Conservation (phyloP, 2,888 invertebrate genomes). For the Macrosiphum euphorbiae region DNA sequence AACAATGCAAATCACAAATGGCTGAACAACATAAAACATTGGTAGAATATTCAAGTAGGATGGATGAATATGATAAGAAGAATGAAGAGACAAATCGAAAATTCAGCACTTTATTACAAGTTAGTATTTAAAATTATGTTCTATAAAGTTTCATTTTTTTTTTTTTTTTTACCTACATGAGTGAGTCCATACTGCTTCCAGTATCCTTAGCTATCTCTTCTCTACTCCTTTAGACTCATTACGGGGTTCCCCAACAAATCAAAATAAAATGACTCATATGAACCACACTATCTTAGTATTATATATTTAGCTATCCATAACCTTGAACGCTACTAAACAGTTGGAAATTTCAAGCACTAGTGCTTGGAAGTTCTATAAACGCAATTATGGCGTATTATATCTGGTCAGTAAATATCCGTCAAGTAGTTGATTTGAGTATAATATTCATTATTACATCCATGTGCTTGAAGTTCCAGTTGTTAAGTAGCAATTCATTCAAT, state of each 20-base stretch:
- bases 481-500: background rate
- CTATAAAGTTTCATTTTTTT: background rate
- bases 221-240: too few relatives aligned
- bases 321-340: background rate
- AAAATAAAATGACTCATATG: background rate
- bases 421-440: background rate
- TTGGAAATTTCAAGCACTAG: background rate
- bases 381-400: background rate
- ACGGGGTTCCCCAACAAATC: too few relatives aligned
- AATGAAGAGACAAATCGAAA: conserved; percentile 91
- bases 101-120: conserved; percentile 88
- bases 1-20: conserved; percentile 85
- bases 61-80: conserved; percentile 91
- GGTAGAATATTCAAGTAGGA: conserved; percentile 84
- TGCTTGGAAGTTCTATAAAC: background rate
- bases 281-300: background rate
- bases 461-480: background rate
- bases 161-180: background rate
- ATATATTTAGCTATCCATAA: background rate
- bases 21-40: conserved; percentile 89
- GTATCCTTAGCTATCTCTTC: background rate
- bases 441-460: background rate
- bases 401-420: background rate
- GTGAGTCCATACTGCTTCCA: background rate
- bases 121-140: conserved; percentile 69